Conservation (phyloP, 2,113 vertebrate genomes). For the Microtus ochrogaster region DNA sequence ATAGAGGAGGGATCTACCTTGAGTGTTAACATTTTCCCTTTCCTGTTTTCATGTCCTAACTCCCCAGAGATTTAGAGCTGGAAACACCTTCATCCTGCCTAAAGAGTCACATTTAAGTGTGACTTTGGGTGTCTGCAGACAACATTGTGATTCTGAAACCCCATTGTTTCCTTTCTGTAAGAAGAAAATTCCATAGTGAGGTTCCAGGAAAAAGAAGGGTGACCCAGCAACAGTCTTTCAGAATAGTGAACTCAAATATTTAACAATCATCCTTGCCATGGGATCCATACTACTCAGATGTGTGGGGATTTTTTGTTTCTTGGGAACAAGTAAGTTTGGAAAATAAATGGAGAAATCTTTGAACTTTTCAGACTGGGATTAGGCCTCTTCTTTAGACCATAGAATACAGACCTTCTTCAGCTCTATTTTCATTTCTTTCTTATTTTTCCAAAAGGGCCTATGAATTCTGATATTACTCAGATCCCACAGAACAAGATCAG, state of each 20-base stretch:
- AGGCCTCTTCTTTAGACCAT: not conserved
- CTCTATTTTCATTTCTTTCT: not conserved
- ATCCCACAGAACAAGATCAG: constrained; percentile 8
- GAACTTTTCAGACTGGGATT: not conserved
- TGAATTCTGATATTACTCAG: constrained; percentile 44
- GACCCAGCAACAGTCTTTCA: not conserved
- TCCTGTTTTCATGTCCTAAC: not conserved
- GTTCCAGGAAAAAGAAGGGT: not conserved
- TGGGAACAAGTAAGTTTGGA: constrained; percentile 33
- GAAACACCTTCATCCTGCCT: fast-evolving
- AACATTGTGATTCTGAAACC: not conserved
- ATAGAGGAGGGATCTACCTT: not conserved
- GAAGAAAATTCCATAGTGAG: too few relatives aligned
- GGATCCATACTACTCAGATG: not conserved
- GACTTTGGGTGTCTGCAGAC: not conserved
- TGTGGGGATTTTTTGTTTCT: not conserved
- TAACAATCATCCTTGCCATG: not conserved
- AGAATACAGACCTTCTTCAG: not conserved
- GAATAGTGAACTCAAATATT: not conserved
- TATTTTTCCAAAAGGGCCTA: not conserved
- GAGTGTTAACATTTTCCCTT: not conserved
- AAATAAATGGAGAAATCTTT: not conserved
- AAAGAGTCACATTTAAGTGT: not conserved
- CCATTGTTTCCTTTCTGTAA: not conserved
- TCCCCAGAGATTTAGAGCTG: not conserved